A percentile compares a stretch with the other conserved stretches of the same genome.
These are phyloP conservation scores for Elachura formosa DNA, from an alignment of 2,113 vertebrate species.

Conservation along the genomic window DNA sequence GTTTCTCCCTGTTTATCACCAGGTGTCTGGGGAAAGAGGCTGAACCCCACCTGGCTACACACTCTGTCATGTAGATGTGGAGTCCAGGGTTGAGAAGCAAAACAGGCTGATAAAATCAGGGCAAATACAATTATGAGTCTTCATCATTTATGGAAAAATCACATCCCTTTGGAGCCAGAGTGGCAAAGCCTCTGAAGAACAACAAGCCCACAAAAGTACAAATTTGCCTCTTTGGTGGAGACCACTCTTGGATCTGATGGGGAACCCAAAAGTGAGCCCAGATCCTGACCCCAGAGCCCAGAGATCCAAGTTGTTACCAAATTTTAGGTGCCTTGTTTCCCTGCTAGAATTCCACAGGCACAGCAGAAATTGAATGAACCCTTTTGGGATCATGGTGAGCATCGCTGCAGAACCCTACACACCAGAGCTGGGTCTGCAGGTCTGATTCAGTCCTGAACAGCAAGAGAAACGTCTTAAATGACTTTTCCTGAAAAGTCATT, in stretches of 20 bases:
- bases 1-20: neutral
- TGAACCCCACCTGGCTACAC: no score
- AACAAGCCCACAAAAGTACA: neutral
- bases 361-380: neutral
- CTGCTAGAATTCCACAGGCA: neutral
- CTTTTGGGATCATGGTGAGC: neutral
- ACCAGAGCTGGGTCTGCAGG: neutral
- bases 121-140: neutral
- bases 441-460: neutral
- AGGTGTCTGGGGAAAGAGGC: no score
- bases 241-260: neutral
- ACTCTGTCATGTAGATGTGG: rapidly evolving
- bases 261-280: neutral
- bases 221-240: neutral
- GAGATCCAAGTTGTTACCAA: neutral
- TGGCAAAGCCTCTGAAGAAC: neutral
- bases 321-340: neutral
- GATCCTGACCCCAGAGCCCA: no score
- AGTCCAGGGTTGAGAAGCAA: neutral
- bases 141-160: neutral
- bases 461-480: neutral
- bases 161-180: neutral
- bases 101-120: neutral
- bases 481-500: neutral
- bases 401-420: neutral